phyloP scores from a whole-genome alignment of 2,113 vertebrate genomes.

The Brachyistius frenatus region DNA sequence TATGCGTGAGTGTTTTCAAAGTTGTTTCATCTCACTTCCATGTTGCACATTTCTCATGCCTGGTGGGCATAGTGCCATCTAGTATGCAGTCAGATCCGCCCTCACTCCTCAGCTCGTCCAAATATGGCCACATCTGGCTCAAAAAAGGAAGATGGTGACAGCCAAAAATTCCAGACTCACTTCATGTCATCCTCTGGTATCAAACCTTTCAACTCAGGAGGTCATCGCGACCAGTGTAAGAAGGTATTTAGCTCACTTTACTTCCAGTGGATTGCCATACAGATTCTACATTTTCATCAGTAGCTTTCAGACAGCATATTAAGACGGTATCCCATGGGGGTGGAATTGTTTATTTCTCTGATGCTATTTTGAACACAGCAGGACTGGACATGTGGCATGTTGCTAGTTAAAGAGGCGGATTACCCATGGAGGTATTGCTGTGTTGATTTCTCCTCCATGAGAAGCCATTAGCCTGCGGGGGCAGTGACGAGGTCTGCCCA shows the following conservation, averaged over 20 bases:
- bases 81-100: no score
- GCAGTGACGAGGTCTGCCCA: slow-evolving; percentile 79
- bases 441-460: slow-evolving; percentile 81
- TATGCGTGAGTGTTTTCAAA: not conserved
- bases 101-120: no score
- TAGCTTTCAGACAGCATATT: slow-evolving; percentile 56
- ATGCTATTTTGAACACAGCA: slow-evolving; percentile 74
- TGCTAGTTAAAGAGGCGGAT: slow-evolving; percentile 80
- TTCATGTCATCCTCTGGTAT: not conserved
- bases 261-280: slow-evolving; percentile 36
- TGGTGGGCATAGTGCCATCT: no score
- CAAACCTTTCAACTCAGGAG: not conserved
- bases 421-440: slow-evolving; percentile 76
- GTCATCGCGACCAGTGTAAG: slow-evolving; percentile 21
- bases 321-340: slow-evolving; percentile 55
- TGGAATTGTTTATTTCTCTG: slow-evolving; percentile 63
- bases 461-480: slow-evolving; percentile 82
- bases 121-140: no score
- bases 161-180: not conserved
- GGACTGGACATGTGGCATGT: slow-evolving; percentile 62
- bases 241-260: slow-evolving; percentile 31
- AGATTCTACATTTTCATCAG: slow-evolving; percentile 57
- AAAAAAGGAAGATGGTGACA: no score
- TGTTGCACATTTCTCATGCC: no score
- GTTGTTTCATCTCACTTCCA: not conserved